Conservation (phyloP, 2,113 vertebrate species). For the Marcusenius ussheri region DNA sequence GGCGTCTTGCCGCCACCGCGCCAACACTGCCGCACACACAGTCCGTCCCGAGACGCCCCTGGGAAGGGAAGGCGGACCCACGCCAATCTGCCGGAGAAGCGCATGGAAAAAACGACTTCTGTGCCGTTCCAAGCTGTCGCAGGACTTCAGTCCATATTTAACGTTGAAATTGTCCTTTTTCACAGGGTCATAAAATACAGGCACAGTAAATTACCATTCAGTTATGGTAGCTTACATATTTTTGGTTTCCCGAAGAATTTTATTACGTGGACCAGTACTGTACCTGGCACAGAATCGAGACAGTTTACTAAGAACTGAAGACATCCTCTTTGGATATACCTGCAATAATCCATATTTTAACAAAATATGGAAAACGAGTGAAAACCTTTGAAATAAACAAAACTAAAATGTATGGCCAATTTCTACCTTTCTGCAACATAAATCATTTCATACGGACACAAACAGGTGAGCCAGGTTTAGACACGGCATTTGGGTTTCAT, state of each 20-base stretch:
- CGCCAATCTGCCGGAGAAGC: neutral
- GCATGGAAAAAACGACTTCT: neutral
- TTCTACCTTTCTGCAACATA: neutral
- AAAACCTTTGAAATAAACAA: neutral
- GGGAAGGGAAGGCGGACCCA: neutral
- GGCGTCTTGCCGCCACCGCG: neutral
- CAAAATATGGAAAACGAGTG: neutral
- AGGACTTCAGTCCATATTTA: neutral
- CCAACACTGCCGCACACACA: neutral
- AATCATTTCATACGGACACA: neutral
- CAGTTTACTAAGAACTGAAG: neutral
- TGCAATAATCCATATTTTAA: neutral
- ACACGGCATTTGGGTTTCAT: neutral
- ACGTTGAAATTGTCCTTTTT: neutral
- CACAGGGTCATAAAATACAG: neutral
- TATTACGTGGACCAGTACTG: neutral
- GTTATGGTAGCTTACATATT: neutral
- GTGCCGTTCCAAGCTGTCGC: neutral
- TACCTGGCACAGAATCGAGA: neutral
- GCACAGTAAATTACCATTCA: neutral
- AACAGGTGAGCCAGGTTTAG: constrained; percentile 1
- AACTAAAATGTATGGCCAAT: neutral
- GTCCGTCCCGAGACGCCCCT: neutral
- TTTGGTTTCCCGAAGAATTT: neutral
- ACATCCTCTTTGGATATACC: neutral